Percentiles rank a stretch among this genome's conserved stretches.
These are phyloP conservation scores for Myotis daubentonii DNA, from an alignment of 2,797 vertebrate genomes.

Conservation along the genomic window DNA sequence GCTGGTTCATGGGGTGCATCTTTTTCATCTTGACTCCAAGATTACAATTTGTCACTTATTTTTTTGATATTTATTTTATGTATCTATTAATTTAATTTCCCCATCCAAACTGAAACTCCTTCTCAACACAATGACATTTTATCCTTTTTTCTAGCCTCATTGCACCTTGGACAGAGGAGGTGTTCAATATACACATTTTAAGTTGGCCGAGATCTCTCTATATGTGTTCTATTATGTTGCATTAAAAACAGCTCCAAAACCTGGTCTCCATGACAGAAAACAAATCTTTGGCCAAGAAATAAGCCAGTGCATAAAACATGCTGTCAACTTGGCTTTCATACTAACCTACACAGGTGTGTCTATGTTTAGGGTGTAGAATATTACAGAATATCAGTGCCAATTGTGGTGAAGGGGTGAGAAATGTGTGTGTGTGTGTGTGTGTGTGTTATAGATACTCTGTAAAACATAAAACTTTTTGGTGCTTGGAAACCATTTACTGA, in stretches of 20 bases:
- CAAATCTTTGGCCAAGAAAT: constrained; percentile 70
- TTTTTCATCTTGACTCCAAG: background rate
- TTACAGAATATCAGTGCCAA: constrained; percentile 57
- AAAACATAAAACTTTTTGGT: background rate
- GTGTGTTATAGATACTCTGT: constrained; percentile 16
- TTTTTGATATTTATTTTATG: background rate
- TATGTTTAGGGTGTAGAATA: constrained; percentile 55
- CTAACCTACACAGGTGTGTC: constrained; percentile 63
- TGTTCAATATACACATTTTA: constrained; percentile 78
- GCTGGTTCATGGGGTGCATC: background rate
- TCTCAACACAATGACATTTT: background rate
- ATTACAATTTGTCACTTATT: background rate
- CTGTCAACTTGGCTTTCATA: constrained; percentile 70
- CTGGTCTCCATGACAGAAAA: constrained; percentile 69
- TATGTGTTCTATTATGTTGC: constrained; percentile 75
- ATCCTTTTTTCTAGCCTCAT: constrained; percentile 21
- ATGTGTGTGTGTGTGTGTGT: background rate
- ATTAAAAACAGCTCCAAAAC: constrained; percentile 71
- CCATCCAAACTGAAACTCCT: background rate
- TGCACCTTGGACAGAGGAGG: constrained; percentile 67
- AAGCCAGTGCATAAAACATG: constrained; percentile 68
- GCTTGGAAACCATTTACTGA: background rate
- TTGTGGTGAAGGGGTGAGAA: background rate
- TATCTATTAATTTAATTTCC: background rate
- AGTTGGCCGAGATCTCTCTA: constrained; percentile 54